Evolutionary conservation across 2,888 invertebrate genomes (phyloP).

Genomic region (Hirtodrosophila cameraria): DNA sequence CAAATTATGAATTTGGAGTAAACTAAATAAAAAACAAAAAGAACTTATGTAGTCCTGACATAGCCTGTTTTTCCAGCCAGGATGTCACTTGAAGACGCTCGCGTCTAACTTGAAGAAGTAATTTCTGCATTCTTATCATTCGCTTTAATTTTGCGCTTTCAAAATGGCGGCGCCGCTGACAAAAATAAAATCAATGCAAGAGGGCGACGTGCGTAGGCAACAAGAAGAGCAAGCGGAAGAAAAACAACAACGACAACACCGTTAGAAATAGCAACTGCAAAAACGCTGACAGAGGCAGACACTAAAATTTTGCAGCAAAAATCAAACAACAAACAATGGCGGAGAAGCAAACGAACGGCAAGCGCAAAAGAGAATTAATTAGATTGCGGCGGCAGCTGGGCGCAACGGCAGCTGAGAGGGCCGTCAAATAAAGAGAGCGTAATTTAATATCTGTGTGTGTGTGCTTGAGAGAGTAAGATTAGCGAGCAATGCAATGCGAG

Average conservation of each 20-base stretch:
- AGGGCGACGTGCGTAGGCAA: conserved; percentile 45
- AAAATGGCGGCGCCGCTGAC: conserved; percentile 63
- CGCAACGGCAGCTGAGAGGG: conserved; percentile 52
- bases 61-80: conserved; percentile 30
- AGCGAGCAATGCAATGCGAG: conserved; percentile 30
- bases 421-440: conserved; percentile 13
- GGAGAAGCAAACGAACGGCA: conserved; percentile 39
- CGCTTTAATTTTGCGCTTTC: conserved; percentile 40
- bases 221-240: conserved; percentile 36
- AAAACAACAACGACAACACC: conserved; percentile 22
- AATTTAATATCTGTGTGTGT: no score
- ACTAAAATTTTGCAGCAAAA: conserved; percentile 52
- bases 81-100: conserved; percentile 62
- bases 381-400: conserved; percentile 77
- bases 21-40: conserved; percentile 14
- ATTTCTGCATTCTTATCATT: conserved; percentile 7
- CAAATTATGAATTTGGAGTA: conserved; percentile 54
- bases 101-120: conserved; percentile 28
- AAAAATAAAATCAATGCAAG: conserved; percentile 60
- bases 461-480: conserved; percentile 6
- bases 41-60: conserved; percentile 1
- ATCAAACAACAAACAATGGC: conserved; percentile 62
- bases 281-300: conserved; percentile 30
- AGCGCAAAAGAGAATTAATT: conserved; percentile 71
- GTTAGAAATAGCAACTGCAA: conserved; percentile 31